phyloP scores from a whole-genome alignment of 1,140 invertebrate genomes.

The Zaprionus kolodkinae region DNA sequence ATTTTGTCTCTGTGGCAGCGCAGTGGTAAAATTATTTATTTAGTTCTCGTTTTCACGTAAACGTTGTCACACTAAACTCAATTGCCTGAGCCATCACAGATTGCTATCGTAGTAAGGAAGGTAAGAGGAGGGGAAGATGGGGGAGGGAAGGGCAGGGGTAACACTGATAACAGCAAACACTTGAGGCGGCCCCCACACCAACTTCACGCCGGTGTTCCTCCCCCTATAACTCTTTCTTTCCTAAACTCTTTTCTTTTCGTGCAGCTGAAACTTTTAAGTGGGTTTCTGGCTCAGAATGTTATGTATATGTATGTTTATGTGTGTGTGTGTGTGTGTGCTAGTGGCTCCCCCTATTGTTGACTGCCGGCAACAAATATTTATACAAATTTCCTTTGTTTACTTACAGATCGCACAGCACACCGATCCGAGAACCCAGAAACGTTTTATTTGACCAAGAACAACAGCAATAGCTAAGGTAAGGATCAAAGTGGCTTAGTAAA shows the following conservation, averaged over 20 bases:
- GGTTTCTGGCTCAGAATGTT: conserved; percentile 69
- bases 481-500: conserved; percentile 59
- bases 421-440: conserved; percentile 21
- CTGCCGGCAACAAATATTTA: conserved; percentile 63
- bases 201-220: neutral
- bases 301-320: neutral
- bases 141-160: neutral
- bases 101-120: conserved; percentile 31
- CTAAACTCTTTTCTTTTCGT: conserved; percentile 22
- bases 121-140: no score
- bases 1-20: conserved; percentile 39
- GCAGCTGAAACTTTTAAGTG: conserved; percentile 65
- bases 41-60: conserved; percentile 81
- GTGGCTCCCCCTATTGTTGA: conserved; percentile 16
- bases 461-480: conserved; percentile 68
- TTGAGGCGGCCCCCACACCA: conserved; percentile 21
- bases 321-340: neutral
- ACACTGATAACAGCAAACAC: conserved; percentile 56
- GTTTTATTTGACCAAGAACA: conserved; percentile 36
- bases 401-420: conserved; percentile 59
- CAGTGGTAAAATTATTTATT: conserved; percentile 76
- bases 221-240: neutral
- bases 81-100: conserved; percentile 51
- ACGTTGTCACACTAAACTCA: conserved; percentile 81
- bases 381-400: conserved; percentile 76